Conservation (phyloP, 2,888 invertebrate species). For the Eutolmus rufibarbis region DNA sequence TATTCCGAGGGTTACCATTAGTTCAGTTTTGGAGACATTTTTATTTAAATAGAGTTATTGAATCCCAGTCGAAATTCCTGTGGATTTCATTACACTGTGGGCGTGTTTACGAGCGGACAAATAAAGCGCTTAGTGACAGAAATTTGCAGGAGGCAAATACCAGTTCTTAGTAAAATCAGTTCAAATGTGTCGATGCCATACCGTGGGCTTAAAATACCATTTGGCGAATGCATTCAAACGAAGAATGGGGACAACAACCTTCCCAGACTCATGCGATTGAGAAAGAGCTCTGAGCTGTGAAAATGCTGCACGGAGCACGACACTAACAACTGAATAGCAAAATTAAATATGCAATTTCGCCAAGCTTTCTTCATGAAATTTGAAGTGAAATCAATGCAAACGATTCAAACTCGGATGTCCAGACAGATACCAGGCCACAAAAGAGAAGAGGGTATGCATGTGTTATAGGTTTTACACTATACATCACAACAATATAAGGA, state of each 20-base stretch:
- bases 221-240: background rate
- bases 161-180: background rate
- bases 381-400: background rate
- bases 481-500: background rate
- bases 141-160: background rate
- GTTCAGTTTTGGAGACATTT: background rate
- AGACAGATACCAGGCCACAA: background rate
- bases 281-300: background rate
- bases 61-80: background rate
- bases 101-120: background rate
- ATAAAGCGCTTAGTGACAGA: background rate
- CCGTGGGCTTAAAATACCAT: background rate
- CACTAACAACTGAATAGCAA: background rate
- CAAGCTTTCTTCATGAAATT: background rate
- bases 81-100: background rate
- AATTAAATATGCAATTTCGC: background rate
- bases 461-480: background rate
- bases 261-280: background rate
- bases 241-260: background rate
- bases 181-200: background rate
- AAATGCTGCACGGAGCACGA: background rate
- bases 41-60: background rate
- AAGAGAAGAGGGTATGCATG: background rate
- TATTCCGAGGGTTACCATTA: background rate
- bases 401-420: background rate